These are phyloP conservation scores for Haliclona indistincta DNA, from an alignment of 37 sponge, comb jelly and placozoan species.

Conservation along the genomic window DNA sequence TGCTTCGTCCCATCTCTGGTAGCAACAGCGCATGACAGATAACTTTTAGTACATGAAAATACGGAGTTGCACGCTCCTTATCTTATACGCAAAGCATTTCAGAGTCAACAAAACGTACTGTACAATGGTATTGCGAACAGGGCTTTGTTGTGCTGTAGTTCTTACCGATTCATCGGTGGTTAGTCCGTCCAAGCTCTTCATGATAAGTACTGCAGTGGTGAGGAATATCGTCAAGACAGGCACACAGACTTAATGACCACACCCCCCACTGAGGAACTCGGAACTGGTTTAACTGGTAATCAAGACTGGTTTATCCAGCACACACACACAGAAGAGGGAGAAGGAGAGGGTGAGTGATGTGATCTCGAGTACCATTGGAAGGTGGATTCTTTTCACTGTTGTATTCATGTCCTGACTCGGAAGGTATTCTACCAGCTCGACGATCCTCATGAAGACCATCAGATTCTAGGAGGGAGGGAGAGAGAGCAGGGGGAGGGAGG, in stretches of 20 bases:
- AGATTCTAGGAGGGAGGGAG: constrained; percentile 30
- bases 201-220: constrained; percentile 82
- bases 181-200: constrained; percentile 75
- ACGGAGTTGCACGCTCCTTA: no score
- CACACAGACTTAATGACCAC: neutral
- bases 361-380: constrained; percentile 26
- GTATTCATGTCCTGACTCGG: neutral
- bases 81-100: no score
- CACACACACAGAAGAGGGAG: neutral
- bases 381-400: constrained; percentile 18
- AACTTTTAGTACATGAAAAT: no score
- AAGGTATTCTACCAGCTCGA: constrained; percentile 28
- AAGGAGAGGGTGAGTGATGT: neutral
- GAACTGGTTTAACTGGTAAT: neutral
- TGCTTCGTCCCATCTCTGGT: no score
- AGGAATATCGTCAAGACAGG: no score
- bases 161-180: constrained; percentile 75
- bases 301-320: neutral
- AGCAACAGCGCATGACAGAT: no score
- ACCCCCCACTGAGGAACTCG: neutral
- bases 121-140: no score
- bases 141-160: no score
- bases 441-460: constrained; percentile 56
- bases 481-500: no score
- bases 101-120: no score